A percentile compares a stretch with the other conserved stretches of the same genome.
phyloP scores from a whole-genome alignment of 2,888 invertebrate genomes.

The Odontocerum albicorne region DNA sequence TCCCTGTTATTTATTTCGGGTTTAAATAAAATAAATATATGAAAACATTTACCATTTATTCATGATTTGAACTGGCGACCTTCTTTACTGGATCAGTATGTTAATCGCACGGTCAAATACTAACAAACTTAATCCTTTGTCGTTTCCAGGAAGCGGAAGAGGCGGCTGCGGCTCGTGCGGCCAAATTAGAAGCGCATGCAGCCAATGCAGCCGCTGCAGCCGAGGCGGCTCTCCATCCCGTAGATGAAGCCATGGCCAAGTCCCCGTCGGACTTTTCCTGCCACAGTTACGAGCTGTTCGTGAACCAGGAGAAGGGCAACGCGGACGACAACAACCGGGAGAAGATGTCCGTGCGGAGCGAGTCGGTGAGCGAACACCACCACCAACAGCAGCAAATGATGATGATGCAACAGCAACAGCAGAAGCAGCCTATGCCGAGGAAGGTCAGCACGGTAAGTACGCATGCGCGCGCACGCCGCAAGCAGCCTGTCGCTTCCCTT shows the following conservation, averaged over 20 bases:
- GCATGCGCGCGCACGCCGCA: constrained; percentile 42
- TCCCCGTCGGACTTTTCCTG: constrained; percentile 91
- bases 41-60: too few relatives aligned
- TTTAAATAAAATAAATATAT: too few relatives aligned
- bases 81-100: too few relatives aligned
- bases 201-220: constrained; percentile 67
- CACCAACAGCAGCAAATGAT: constrained; percentile 39
- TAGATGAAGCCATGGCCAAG: constrained; percentile 73
- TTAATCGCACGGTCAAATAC: too few relatives aligned
- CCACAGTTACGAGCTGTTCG: constrained; percentile 90
- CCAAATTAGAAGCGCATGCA: constrained; percentile 62
- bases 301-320: constrained; percentile 85
- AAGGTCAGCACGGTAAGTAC: constrained; percentile 93
- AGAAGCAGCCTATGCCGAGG: constrained; percentile 60
- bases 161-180: constrained; percentile 71
- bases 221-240: constrained; percentile 59
- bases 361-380: constrained; percentile 85
- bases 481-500: constrained; percentile 25
- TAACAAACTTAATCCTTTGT: background rate
- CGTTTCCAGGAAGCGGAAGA: constrained; percentile 78
- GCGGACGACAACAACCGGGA: constrained; percentile 89
- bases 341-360: constrained; percentile 88
- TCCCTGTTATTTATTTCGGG: too few relatives aligned
- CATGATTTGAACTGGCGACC: too few relatives aligned
- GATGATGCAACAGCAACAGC: constrained; percentile 25